These are phyloP conservation scores for Bombus affinis DNA, from an alignment of 1,140 invertebrate species.

Conservation along the genomic window DNA sequence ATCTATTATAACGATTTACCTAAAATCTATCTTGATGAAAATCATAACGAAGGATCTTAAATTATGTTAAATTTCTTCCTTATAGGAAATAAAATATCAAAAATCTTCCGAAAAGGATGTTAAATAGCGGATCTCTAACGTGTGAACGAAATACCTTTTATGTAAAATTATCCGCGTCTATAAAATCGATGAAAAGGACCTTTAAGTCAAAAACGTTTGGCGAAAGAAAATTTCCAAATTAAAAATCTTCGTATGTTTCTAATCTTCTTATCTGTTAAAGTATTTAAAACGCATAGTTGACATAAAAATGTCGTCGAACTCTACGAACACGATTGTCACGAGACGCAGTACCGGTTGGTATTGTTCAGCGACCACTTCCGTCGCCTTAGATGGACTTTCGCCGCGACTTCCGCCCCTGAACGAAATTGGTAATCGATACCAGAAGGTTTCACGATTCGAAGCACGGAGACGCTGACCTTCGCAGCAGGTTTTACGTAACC, in stretches of 20 bases:
- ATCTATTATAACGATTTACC: too few species aligned
- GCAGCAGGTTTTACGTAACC: constrained; percentile 17
- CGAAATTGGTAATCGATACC: constrained; percentile 62
- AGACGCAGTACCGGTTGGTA: constrained; percentile 57
- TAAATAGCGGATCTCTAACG: too few species aligned
- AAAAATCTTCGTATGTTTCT: background rate
- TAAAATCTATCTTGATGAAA: too few species aligned
- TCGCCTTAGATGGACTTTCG: constrained; percentile 48
- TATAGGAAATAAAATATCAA: background rate
- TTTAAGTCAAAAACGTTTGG: too few species aligned
- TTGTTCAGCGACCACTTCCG: constrained; percentile 60
- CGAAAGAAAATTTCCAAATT: background rate
- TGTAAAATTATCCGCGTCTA: background rate
- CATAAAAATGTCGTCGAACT: constrained; percentile 25
- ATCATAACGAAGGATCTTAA: background rate
- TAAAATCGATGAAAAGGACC: background rate
- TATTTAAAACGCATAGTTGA: background rate
- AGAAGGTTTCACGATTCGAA: constrained; percentile 43
- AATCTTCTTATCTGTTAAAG: too few species aligned
- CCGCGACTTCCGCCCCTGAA: constrained; percentile 41
- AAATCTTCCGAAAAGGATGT: background rate
- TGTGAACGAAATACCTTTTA: background rate
- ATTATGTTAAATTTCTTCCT: background rate
- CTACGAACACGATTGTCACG: constrained; percentile 34
- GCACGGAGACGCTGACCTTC: constrained; percentile 25